Conservation (phyloP, 1,140 invertebrate genomes). For the Babylonia areolata region DNA sequence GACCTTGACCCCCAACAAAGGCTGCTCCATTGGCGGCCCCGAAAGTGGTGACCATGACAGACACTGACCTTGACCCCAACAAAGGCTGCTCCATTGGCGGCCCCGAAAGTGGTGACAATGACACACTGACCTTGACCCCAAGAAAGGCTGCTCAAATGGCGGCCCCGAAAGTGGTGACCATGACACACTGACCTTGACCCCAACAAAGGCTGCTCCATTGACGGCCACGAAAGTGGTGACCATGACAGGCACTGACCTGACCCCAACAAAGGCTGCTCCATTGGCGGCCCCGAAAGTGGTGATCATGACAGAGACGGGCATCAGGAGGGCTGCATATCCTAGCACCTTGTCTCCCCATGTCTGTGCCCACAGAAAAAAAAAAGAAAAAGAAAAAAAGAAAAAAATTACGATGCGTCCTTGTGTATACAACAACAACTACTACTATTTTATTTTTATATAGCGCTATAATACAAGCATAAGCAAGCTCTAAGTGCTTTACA, state of each 20-base stretch:
- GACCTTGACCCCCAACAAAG: constrained; percentile 57
- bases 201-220: constrained; percentile 67
- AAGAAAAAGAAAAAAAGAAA: too few species aligned
- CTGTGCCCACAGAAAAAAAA: too few species aligned
- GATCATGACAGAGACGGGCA: constrained; percentile 68
- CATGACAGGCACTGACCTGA: constrained; percentile 51
- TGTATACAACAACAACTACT: too few species aligned
- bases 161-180: constrained; percentile 70
- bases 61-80: too few species aligned
- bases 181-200: constrained; percentile 52
- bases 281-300: constrained; percentile 73
- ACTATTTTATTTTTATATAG: too few species aligned
- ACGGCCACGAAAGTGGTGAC: constrained; percentile 71
- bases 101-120: constrained; percentile 71
- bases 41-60: too few species aligned
- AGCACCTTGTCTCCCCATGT: constrained; percentile 70
- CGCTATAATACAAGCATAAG: too few species aligned
- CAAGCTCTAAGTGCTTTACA: too few species aligned
- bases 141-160: constrained; percentile 68
- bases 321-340: constrained; percentile 56
- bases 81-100: constrained; percentile 69
- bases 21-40: constrained; percentile 70
- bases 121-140: too few species aligned
- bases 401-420: too few species aligned
- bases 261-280: constrained; percentile 64